Evolutionary conservation across 1,140 invertebrate genomes (phyloP).

Genomic region (Ridgeia piscesae): DNA sequence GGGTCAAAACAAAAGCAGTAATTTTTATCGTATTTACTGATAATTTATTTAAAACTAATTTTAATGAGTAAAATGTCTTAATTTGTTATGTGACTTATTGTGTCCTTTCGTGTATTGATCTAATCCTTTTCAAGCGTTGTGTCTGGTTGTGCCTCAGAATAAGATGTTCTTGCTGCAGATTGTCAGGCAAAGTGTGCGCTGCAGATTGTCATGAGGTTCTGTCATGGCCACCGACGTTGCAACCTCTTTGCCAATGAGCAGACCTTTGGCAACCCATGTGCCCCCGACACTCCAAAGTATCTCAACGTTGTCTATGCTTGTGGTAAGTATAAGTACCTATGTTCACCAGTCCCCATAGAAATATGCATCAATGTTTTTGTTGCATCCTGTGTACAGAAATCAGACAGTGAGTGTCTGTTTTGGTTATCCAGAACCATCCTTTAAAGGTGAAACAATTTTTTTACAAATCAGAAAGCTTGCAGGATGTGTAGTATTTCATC

Average conservation of each 20-base stretch:
- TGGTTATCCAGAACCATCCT: too few species aligned
- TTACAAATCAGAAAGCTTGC: too few species aligned
- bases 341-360: not conserved
- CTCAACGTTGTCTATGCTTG: conserved; percentile 91
- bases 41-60: not conserved
- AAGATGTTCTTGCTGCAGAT: conserved; percentile 63
- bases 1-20: too few species aligned
- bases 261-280: conserved; percentile 84
- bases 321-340: conserved; percentile 79
- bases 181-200: conserved; percentile 84
- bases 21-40: not conserved
- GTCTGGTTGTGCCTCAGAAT: not conserved
- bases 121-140: not conserved
- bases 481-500: too few species aligned
- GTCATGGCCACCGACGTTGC: conserved; percentile 84
- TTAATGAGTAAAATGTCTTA: not conserved
- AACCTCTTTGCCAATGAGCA: conserved; percentile 77
- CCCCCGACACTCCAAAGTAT: conserved; percentile 80
- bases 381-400: too few species aligned
- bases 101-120: not conserved
- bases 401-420: too few species aligned
- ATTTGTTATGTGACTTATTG: not conserved
- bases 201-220: conserved; percentile 83
- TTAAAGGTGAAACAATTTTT: too few species aligned
- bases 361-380: not conserved